Base-by-base conservation (phyloP, 2,888 invertebrate genomes). In the Pollenia angustigena region DNA sequence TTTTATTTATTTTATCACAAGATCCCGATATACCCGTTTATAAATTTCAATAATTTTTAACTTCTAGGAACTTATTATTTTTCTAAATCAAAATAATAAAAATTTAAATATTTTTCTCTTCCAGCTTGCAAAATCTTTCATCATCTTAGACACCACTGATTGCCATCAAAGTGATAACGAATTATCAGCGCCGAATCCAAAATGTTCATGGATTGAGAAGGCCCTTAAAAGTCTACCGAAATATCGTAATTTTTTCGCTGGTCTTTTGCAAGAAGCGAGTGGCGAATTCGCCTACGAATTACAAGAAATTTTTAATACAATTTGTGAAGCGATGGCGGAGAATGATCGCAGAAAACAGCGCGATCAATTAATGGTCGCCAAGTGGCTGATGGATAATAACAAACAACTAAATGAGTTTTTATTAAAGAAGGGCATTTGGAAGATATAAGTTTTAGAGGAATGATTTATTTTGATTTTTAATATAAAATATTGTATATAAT, bases 201-300 rank as follows among this genome's bases (percentile, higher is more conserved):
- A 89, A 78, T 88, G 88, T 10, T 88, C 88, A 0, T 88, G 85
- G 86, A 76, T 89, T 10, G 68, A 84, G 48, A 87, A 86, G 46
- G 86, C 88, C 48, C 76, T 88, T 44, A 85, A 81, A 42, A 89
- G 88, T 66, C 71, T 89, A 16, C 85, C 87, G 0, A 89, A 89
- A 87, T 89, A 89, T 76, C 87, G 88, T 23, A 89, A 89, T 42
- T 89, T 89, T 72, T 89, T 88, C 81, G 89, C 89, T 6, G 87
- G 87, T 74, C 85, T 89, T 1, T 48, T 89, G 78, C 89, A 89
- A 69, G 89, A 88, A n/a, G 89, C 88, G n/a, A 89, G 88, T 74
- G 85, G 85, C 4, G 85, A 88, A 60, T 89, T 88, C 32, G 89
- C 88, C 6, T 87, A 87, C n/a, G 89, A 89, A 74, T 50, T 89